These are phyloP conservation scores for Druon quercuslanigerum DNA, from an alignment of 1,140 invertebrate genomes.

Conservation along the genomic window DNA sequence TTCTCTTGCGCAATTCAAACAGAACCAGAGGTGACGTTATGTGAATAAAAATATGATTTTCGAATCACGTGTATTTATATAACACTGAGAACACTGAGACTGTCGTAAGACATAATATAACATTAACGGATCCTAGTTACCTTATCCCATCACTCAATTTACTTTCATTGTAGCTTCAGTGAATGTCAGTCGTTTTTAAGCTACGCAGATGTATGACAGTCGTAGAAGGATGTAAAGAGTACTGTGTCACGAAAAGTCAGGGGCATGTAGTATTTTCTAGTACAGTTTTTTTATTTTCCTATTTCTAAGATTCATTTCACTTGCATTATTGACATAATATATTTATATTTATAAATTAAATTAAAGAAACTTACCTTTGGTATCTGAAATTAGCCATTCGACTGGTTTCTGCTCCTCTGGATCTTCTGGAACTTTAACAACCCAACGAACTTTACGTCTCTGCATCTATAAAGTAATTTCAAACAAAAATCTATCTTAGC, in stretches of 20 bases:
- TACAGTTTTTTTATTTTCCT: background rate
- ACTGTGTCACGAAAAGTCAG: slow-evolving; percentile 4
- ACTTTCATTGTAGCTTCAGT: slow-evolving; percentile 12
- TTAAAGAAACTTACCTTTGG: slow-evolving; percentile 72
- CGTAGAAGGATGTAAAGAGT: background rate
- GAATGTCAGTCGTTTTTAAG: slow-evolving; percentile 29
- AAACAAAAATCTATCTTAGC: background rate
- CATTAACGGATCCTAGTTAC: slow-evolving; percentile 6
- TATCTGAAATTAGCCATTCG: slow-evolving; percentile 75
- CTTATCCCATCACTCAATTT: slow-evolving; percentile 3
- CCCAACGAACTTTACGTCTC: slow-evolving; percentile 62
- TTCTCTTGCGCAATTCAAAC: background rate
- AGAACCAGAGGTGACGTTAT: background rate
- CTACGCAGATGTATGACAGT: background rate
- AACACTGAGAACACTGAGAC: background rate
- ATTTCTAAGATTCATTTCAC: background rate
- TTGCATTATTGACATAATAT: background rate
- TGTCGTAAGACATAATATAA: background rate
- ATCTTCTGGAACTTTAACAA: slow-evolving; percentile 73
- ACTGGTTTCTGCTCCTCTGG: slow-evolving; percentile 70
- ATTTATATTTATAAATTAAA: slow-evolving; percentile 5
- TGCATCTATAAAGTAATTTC: background rate
- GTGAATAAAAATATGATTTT: slow-evolving; percentile 14
- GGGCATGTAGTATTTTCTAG: background rate
- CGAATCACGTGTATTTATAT: slow-evolving; percentile 11